These are phyloP conservation scores for Lethocerus indicus DNA, from an alignment of 1,140 invertebrate species.

Conservation along the genomic window DNA sequence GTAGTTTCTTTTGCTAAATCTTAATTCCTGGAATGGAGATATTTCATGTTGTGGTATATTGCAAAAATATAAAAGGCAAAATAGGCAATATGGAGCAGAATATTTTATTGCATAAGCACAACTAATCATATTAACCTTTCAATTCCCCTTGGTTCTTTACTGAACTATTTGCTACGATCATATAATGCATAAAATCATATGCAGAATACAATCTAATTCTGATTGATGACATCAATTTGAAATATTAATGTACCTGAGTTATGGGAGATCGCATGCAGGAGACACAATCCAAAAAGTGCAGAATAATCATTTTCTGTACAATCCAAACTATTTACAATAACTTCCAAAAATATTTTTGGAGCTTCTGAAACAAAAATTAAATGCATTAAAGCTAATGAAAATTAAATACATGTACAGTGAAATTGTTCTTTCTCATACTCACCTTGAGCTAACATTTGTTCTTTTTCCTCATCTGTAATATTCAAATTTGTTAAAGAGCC, in stretches of 20 bases:
- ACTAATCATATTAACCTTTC: no score
- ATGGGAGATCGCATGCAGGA: conserved; percentile 83
- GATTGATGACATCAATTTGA: no score
- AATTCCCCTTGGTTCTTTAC: no score
- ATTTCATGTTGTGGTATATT: no score
- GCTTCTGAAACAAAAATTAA: conserved; percentile 9
- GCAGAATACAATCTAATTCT: no score
- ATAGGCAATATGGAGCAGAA: no score
- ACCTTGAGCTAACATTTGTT: conserved; percentile 37
- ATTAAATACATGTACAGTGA: background rate
- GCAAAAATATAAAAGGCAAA: no score
- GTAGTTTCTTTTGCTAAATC: no score
- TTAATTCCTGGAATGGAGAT: no score
- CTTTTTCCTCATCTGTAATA: conserved; percentile 88
- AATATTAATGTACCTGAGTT: conserved; percentile 57
- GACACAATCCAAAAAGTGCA: conserved; percentile 76
- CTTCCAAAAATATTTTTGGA: conserved; percentile 57
- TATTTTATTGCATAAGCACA: no score
- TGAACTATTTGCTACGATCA: no score
- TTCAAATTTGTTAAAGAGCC: conserved; percentile 31
- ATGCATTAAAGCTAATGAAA: background rate
- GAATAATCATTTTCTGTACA: conserved; percentile 89
- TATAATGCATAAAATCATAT: no score
- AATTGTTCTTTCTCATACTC: background rate
- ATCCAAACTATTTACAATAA: conserved; percentile 65